Percentiles rank a stretch among this genome's conserved stretches.
Evolutionary conservation across 2,888 invertebrate genomes (phyloP).

Genomic region (Chrysodeixis includens): DNA sequence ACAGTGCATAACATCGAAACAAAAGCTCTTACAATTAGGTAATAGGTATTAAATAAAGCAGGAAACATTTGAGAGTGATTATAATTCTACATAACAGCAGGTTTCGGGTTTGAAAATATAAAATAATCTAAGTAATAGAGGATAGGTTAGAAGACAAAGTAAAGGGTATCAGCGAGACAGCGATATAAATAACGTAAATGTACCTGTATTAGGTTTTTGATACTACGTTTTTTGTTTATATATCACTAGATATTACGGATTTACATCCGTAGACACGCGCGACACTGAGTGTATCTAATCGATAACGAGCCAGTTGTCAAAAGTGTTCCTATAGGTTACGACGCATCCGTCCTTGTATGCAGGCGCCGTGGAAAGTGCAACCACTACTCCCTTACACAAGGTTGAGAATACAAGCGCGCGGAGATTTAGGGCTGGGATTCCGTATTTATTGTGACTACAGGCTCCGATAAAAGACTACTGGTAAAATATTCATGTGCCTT

Average conservation of each 20-base stretch:
- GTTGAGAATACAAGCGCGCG: constrained; percentile 1
- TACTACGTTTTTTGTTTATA: not conserved
- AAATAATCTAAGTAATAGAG: not conserved
- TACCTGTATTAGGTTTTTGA: not conserved
- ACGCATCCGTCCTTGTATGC: constrained; percentile 9
- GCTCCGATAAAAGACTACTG: not conserved
- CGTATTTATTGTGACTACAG: not conserved
- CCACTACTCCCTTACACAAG: constrained; percentile 1
- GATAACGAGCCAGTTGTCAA: constrained; percentile 8
- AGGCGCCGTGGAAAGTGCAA: not conserved
- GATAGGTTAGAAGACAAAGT: not conserved
- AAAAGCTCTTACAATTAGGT: not conserved
- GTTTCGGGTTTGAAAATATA: not conserved
- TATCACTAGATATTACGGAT: not conserved
- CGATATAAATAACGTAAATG: not conserved
- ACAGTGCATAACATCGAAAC: not conserved
- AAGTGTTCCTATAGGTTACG: constrained; percentile 1
- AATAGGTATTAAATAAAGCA: not conserved
- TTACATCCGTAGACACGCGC: constrained; percentile 9
- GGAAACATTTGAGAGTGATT: not conserved
- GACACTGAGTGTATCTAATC: not conserved
- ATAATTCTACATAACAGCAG: not conserved
- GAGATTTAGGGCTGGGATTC: not conserved
- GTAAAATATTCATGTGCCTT: not conserved
- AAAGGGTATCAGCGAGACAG: not conserved